These are phyloP conservation scores for Corydoras maculifer DNA, from an alignment of 2,113 vertebrate species.

Conservation along the genomic window DNA sequence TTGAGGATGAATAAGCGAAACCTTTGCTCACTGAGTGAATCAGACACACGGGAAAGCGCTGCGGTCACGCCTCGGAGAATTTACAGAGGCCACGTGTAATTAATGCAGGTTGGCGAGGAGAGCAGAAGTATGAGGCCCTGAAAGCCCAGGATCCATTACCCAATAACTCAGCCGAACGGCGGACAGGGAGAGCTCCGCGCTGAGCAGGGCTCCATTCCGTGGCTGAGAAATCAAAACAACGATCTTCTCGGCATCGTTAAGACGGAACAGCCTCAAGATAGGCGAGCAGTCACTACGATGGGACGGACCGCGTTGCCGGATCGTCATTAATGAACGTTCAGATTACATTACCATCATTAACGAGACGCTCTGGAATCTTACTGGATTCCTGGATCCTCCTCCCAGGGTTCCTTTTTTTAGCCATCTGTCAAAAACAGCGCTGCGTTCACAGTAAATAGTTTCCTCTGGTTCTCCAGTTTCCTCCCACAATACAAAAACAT, in stretches of 20 bases:
- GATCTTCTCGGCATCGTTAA: neutral
- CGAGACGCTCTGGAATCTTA: neutral
- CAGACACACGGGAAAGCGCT: neutral
- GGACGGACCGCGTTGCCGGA: neutral
- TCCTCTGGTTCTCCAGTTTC: no score
- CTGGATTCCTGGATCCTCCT: no score
- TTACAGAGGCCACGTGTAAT: conserved; percentile 37
- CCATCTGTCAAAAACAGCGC: no score
- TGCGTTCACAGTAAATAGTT: no score
- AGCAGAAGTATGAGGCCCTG: neutral
- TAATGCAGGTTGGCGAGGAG: conserved; percentile 6
- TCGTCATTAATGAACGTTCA: neutral
- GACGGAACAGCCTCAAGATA: neutral
- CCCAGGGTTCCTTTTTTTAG: no score
- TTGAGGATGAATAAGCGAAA: neutral
- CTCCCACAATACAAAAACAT: no score
- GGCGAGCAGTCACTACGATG: neutral
- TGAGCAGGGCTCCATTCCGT: no score
- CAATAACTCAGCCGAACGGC: neutral
- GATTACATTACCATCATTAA: conserved; percentile 5
- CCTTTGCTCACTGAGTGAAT: neutral
- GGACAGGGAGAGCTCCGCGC: conserved; percentile 8
- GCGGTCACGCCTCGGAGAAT: conserved; percentile 39
- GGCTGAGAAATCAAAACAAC: no score
- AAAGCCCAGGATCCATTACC: neutral